Evolutionary conservation across 2,888 invertebrate genomes (phyloP).

Genomic region (Drosophila phalerata): DNA sequence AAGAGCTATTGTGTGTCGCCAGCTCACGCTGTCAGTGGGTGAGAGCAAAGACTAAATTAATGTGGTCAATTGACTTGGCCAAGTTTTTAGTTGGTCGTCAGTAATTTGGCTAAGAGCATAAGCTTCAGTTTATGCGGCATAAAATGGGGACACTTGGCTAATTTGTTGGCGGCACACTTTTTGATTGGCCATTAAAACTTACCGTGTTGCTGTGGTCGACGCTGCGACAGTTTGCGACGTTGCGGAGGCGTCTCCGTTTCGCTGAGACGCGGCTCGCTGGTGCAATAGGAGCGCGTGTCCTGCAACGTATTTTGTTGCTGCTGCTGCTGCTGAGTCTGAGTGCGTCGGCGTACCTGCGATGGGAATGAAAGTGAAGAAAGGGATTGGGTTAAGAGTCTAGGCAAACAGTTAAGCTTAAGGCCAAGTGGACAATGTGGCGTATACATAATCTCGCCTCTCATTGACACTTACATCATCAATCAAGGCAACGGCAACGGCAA

Average conservation of each 20-base stretch:
- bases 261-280: constrained; percentile 88
- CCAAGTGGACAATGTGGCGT: constrained; percentile 30
- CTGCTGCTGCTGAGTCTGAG: constrained; percentile 82
- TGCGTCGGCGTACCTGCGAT: constrained; percentile 84
- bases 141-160: constrained; percentile 66
- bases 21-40: constrained; percentile 22
- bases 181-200: constrained; percentile 68
- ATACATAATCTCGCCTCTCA: constrained; percentile 42
- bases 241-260: constrained; percentile 88
- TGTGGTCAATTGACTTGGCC: constrained; percentile 33
- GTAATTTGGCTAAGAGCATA: constrained; percentile 70
- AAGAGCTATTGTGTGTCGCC: constrained; percentile 14
- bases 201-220: constrained; percentile 85
- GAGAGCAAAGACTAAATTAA: constrained; percentile 38
- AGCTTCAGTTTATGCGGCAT: constrained; percentile 57
- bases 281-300: constrained; percentile 87
- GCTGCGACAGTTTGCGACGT: constrained; percentile 85
- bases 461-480: constrained; percentile 42
- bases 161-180: constrained; percentile 58
- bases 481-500: no score
- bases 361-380: not conserved
- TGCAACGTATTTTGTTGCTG: constrained; percentile 84
- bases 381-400: constrained; percentile 4
- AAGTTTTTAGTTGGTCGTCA: constrained; percentile 36
- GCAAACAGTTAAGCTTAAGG: constrained; percentile 21